These are phyloP conservation scores for Pseudococcus viburni DNA, from an alignment of 2,888 invertebrate species.

Conservation along the genomic window DNA sequence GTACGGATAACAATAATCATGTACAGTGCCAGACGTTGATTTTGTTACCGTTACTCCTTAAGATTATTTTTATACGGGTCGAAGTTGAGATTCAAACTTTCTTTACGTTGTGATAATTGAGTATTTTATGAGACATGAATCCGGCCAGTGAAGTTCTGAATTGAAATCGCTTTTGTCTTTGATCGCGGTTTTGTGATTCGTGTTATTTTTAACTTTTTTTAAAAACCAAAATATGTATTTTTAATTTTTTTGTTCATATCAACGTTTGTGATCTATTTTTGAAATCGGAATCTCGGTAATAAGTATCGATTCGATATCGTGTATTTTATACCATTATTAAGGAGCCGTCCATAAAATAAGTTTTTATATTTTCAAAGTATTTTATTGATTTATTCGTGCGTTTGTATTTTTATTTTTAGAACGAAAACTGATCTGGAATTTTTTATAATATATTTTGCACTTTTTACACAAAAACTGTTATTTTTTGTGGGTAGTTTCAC, in stretches of 20 bases:
- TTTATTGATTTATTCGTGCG: neutral
- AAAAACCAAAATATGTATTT: neutral
- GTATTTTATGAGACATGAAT: neutral
- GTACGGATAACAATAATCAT: constrained; percentile 10
- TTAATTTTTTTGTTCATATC: neutral
- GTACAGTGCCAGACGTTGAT: constrained; percentile 30
- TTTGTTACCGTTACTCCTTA: constrained; percentile 25
- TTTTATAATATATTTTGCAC: constrained; percentile 19
- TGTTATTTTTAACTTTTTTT: constrained; percentile 9
- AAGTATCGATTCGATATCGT: neutral
- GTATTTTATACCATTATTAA: constrained; percentile 13
- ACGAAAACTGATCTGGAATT: neutral
- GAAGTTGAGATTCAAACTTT: constrained; percentile 1
- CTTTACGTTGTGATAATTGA: constrained; percentile 9
- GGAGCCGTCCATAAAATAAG: constrained; percentile 12
- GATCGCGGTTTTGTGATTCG: neutral
- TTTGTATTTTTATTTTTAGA: constrained; percentile 2
- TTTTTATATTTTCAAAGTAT: neutral
- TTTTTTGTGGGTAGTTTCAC: no score
- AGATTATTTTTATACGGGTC: neutral
- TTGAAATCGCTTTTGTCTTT: neutral
- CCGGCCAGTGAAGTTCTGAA: neutral
- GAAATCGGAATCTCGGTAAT: neutral
- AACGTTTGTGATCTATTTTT: neutral
- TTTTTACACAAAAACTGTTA: neutral